Evolutionary conservation across 2,888 invertebrate genomes (phyloP).

Genomic region (Cephus runcator): DNA sequence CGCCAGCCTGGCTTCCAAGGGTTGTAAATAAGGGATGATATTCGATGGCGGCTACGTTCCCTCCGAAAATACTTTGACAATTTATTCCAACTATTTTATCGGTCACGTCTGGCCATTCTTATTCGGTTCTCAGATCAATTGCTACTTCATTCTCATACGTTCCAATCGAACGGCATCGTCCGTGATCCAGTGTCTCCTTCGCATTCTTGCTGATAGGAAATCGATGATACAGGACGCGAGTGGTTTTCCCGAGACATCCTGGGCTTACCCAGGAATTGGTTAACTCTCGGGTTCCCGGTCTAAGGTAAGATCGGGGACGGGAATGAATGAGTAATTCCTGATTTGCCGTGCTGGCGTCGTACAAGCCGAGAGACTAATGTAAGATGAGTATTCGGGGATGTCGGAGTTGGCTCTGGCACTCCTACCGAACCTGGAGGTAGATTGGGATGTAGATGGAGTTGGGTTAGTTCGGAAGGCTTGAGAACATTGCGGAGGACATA

Average conservation of each 20-base stretch:
- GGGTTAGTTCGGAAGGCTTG: neutral
- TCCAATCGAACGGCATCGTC: neutral
- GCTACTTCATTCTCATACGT: neutral
- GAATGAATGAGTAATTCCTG: conserved; percentile 4
- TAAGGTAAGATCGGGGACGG: neutral
- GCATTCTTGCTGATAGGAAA: neutral
- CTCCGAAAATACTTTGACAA: neutral
- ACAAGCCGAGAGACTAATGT: neutral
- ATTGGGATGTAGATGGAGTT: neutral
- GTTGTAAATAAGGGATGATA: neutral
- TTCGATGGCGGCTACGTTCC: neutral
- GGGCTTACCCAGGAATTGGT: neutral
- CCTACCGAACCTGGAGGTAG: neutral
- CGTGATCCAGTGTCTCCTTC: neutral
- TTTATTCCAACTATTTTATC: neutral
- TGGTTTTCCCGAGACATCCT: neutral
- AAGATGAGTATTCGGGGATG: neutral
- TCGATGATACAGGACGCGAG: neutral
- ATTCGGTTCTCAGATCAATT: neutral
- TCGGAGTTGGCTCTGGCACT: neutral
- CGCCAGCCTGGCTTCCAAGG: neutral
- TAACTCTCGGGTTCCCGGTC: neutral
- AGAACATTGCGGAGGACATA: neutral
- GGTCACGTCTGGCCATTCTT: neutral
- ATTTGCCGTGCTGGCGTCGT: neutral